Percentiles rank a stretch among this genome's conserved stretches.
phyloP scores from a whole-genome alignment of 2,113 vertebrate species.

The Pipra filicauda region DNA sequence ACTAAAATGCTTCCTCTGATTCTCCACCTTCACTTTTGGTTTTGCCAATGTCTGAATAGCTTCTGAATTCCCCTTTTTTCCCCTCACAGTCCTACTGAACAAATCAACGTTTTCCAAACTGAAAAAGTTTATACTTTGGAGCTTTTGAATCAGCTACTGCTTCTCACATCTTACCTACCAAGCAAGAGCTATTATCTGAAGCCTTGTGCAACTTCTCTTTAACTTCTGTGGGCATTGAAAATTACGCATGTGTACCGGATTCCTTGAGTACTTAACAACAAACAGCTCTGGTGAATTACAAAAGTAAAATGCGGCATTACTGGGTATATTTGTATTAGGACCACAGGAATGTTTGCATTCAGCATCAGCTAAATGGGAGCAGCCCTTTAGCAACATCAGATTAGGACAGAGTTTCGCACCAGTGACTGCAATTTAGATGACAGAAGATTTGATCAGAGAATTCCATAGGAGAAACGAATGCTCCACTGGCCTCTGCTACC shows the following conservation, averaged over 20 bases:
- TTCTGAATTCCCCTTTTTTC: not conserved
- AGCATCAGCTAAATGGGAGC: conserved; percentile 44
- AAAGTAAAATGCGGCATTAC: not conserved
- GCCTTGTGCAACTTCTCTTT: not conserved
- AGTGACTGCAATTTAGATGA: not conserved
- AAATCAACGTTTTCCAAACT: not conserved
- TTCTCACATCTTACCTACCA: not conserved
- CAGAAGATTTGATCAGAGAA: conserved; percentile 28
- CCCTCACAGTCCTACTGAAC: not conserved
- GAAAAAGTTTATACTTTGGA: not conserved
- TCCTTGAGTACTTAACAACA: not conserved
- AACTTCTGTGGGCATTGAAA: not conserved
- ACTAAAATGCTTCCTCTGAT: not conserved
- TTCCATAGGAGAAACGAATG: not conserved
- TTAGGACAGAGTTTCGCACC: not conserved
- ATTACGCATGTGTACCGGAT: not conserved
- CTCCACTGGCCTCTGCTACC: not conserved
- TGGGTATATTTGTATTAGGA: not conserved
- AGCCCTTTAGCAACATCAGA: conserved; percentile 21
- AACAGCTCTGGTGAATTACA: not conserved
- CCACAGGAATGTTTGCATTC: conserved; percentile 40
- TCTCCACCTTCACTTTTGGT: not conserved
- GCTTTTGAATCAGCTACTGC: not conserved
- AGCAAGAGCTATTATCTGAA: not conserved
- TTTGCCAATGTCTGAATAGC: not conserved